phyloP scores from a whole-genome alignment of 2,113 vertebrate genomes.

The Psophia crepitans region DNA sequence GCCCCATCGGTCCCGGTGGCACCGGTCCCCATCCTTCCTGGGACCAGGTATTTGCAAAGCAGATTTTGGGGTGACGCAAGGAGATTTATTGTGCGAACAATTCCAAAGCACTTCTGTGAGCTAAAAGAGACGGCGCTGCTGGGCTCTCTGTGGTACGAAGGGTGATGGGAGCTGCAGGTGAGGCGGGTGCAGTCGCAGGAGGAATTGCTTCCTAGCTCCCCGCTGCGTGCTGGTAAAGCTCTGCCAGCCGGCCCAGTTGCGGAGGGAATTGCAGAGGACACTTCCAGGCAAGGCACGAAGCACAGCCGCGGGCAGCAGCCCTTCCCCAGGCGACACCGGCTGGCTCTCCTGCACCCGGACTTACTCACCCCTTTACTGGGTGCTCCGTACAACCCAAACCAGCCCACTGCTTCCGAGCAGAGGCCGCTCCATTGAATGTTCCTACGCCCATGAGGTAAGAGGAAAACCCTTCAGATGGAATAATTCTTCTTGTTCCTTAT shows the following conservation, averaged over 20 bases:
- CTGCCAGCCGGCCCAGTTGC: background rate
- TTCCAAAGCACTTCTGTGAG: background rate
- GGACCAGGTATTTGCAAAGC: background rate
- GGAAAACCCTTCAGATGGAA: background rate
- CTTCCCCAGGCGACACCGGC: background rate
- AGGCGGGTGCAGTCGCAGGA: background rate
- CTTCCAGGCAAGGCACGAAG: background rate
- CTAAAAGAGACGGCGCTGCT: background rate
- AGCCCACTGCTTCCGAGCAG: background rate
- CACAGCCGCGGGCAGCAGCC: background rate
- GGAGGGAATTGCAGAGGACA: background rate
- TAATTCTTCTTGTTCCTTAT: background rate
- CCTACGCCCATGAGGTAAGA: background rate
- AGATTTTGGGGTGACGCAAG: background rate
- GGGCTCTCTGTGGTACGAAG: background rate
- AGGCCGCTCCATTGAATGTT: background rate
- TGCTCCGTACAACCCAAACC: background rate
- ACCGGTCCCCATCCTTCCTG: background rate
- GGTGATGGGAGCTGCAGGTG: background rate
- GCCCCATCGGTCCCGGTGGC: background rate
- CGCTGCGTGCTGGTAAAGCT: background rate
- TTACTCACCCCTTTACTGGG: background rate
- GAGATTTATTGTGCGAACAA: background rate
- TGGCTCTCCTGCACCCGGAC: background rate
- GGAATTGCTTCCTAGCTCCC: background rate